A percentile compares a stretch with the other conserved stretches of the same genome.
phyloP scores from a whole-genome alignment of 2,113 vertebrate genomes.

The Sinocyclocheilus anophthalmus region DNA sequence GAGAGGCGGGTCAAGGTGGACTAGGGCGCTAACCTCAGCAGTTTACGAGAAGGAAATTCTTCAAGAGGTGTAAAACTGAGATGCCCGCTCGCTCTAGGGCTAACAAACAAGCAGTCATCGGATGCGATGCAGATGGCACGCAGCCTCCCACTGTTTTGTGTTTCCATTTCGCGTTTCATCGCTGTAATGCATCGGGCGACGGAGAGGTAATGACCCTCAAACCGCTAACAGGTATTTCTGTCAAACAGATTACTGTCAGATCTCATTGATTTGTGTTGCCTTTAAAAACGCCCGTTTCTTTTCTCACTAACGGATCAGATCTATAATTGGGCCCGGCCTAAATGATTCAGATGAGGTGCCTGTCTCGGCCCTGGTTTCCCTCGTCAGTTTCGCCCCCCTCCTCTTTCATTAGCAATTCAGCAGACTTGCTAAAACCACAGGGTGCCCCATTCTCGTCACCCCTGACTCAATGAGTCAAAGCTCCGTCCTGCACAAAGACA shows the following conservation, averaged over 20 bases:
- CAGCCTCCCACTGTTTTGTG: slow-evolving; percentile 76
- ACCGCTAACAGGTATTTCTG: slow-evolving; percentile 89
- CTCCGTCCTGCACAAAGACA: slow-evolving; percentile 88
- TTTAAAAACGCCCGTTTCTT: slow-evolving; percentile 86
- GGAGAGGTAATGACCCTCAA: slow-evolving; percentile 90
- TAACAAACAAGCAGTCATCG: slow-evolving; percentile 78
- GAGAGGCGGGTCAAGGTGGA: slow-evolving; percentile 23
- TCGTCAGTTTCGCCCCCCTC: slow-evolving; percentile 46
- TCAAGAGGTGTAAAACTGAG: slow-evolving; percentile 41
- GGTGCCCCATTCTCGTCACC: slow-evolving; percentile 87
- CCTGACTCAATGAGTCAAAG: slow-evolving; percentile 90
- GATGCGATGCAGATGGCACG: slow-evolving; percentile 78
- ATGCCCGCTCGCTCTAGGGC: slow-evolving; percentile 55
- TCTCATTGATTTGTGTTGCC: slow-evolving; percentile 94
- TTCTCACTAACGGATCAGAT: slow-evolving; percentile 79
- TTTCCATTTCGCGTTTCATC: slow-evolving; percentile 71
- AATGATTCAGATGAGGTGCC: slow-evolving; percentile 92
- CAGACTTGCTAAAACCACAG: slow-evolving; percentile 98
- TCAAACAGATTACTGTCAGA: slow-evolving; percentile 91
- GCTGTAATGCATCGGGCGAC: slow-evolving; percentile 83
- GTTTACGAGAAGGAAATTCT: slow-evolving; percentile 14
- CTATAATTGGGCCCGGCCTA: slow-evolving; percentile 94
- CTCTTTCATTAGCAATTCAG: slow-evolving; percentile 98
- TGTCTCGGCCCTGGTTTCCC: slow-evolving; percentile 72
- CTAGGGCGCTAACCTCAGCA: slow-evolving; percentile 1